These are phyloP conservation scores for Hyla sarda DNA, from an alignment of 2,113 vertebrate species.

Conservation along the genomic window DNA sequence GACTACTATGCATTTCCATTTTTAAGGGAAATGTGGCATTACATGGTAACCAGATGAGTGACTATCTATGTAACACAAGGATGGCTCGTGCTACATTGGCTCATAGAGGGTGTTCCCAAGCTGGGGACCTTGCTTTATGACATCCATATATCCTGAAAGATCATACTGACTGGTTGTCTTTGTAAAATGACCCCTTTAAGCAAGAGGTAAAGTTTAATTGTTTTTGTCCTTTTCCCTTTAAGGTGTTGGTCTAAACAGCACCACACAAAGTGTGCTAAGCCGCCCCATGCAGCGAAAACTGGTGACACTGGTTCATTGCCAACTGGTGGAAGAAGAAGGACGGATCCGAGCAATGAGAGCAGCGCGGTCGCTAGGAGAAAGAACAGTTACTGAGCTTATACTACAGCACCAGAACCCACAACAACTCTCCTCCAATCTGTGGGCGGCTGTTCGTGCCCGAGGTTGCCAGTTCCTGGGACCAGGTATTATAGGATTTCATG, in stretches of 20 bases:
- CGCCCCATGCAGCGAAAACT: conserved; percentile 98
- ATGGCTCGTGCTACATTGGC: no score
- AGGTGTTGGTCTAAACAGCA: conserved; percentile 95
- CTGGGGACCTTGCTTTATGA: no score
- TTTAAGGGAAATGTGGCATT: no score
- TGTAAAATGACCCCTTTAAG: background rate
- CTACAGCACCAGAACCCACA: conserved; percentile 98
- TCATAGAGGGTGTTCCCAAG: no score
- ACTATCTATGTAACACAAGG: no score
- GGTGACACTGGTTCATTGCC: conserved; percentile 96
- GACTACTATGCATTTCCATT: no score
- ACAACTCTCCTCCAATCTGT: conserved; percentile 97
- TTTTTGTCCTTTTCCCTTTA: background rate
- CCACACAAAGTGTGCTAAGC: conserved; percentile 94
- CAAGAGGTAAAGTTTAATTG: background rate
- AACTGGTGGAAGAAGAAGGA: conserved; percentile 96
- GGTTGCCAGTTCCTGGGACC: conserved; percentile 99
- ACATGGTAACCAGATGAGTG: no score
- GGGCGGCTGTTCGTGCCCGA: conserved; percentile 95
- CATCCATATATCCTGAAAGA: no score
- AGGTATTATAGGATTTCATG: conserved; percentile 72
- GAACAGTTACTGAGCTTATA: conserved; percentile 97
- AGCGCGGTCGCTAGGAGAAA: conserved; percentile 92
- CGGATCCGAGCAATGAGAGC: conserved; percentile 95
- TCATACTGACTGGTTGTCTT: no score